phyloP scores from a whole-genome alignment of 2,113 vertebrate species.

The Lathamus discolor region DNA sequence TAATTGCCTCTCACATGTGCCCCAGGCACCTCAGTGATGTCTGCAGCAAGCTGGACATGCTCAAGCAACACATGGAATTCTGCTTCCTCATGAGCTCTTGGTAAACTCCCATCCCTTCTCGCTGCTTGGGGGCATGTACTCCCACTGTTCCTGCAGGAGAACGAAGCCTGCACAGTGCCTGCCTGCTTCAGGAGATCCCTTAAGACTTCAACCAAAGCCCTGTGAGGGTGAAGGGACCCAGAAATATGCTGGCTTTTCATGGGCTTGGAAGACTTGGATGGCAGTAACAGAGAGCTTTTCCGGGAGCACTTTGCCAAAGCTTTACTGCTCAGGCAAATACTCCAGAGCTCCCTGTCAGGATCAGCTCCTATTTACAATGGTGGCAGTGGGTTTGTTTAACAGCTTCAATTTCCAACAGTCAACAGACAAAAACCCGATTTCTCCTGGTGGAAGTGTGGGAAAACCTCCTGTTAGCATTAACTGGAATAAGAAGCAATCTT shows the following conservation, averaged over 20 bases:
- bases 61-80: rapidly evolving
- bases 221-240: not conserved
- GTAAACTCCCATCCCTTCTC: not conserved
- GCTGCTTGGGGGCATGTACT: not conserved
- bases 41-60: not conserved
- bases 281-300: not conserved
- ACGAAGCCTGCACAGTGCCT: not conserved
- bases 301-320: not conserved
- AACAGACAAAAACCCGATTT: not conserved
- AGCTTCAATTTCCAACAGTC: not conserved
- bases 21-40: not conserved
- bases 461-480: not conserved
- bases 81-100: not conserved
- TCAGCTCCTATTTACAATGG: not conserved
- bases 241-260: not conserved
- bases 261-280: not conserved
- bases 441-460: not conserved
- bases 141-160: not conserved
- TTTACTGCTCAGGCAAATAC: not conserved
- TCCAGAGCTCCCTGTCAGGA: not conserved
- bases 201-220: not conserved
- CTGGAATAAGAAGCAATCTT: not conserved
- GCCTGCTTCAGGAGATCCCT: not conserved
- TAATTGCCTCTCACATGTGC: not conserved
- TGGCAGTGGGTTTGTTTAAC: constrained; percentile 4